Evolutionary conservation across 2,113 vertebrate species (phyloP).

Genomic region (Verasper variegatus): DNA sequence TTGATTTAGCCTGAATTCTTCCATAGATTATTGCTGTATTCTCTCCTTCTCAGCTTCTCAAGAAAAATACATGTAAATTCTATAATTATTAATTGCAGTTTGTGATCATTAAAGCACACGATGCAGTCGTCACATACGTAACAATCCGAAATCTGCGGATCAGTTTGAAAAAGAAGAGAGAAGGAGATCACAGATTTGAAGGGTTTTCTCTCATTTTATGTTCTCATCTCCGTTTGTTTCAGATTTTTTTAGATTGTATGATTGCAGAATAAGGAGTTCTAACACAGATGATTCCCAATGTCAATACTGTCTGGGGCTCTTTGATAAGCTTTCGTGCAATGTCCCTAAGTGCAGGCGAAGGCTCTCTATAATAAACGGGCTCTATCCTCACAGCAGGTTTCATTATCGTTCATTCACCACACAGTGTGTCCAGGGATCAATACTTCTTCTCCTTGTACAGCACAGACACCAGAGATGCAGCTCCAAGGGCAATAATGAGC

Average conservation of each 20-base stretch:
- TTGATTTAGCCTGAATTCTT: no score
- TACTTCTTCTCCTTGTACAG: slow-evolving; percentile 65
- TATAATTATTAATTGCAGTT: slow-evolving; percentile 34
- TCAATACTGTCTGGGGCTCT: slow-evolving; percentile 2
- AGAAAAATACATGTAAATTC: neutral
- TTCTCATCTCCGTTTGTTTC: neutral
- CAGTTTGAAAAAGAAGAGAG: neutral
- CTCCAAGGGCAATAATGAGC: slow-evolving; percentile 59
- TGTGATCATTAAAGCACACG: neutral
- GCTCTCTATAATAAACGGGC: slow-evolving; percentile 42
- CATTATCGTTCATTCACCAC: slow-evolving; percentile 65
- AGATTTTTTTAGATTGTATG: neutral
- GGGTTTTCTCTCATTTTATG: neutral
- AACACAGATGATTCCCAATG: neutral
- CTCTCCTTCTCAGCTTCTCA: no score
- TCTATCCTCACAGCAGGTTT: slow-evolving; percentile 50
- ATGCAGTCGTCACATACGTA: neutral
- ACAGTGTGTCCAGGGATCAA: slow-evolving; percentile 59
- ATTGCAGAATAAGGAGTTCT: neutral
- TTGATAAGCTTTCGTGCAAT: slow-evolving; percentile 28
- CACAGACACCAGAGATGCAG: slow-evolving; percentile 42
- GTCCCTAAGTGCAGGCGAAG: slow-evolving; percentile 22
- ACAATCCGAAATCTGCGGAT: neutral
- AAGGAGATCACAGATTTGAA: neutral
- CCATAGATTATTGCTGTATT: no score